These are phyloP conservation scores for Tinea pellionella DNA, from an alignment of 2,888 invertebrate species.

Conservation along the genomic window DNA sequence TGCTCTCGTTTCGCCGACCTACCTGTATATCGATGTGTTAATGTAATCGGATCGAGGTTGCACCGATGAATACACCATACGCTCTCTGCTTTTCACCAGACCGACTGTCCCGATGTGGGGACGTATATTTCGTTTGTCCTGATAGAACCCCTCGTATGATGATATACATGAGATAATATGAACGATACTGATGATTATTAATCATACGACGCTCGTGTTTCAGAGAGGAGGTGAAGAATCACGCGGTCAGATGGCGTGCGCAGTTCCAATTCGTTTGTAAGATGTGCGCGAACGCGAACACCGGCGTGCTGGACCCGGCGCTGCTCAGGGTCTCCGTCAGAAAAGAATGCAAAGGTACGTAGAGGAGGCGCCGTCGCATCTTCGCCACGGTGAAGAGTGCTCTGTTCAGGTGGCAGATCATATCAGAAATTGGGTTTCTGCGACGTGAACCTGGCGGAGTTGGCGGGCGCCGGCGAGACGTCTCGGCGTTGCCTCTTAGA, in stretches of 20 bases:
- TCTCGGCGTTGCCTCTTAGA: conserved; percentile 91
- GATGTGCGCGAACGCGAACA: conserved; percentile 96
- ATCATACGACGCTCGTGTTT: conserved; percentile 18
- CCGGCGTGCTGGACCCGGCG: conserved; percentile 94
- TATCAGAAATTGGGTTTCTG: conserved; percentile 97
- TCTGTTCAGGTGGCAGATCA: conserved; percentile 74
- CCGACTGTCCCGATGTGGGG: too few relatives aligned
- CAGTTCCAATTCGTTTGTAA: conserved; percentile 94
- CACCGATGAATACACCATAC: too few relatives aligned
- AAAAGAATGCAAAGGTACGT: conserved; percentile 81
- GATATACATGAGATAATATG: too few relatives aligned
- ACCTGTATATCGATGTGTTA: too few relatives aligned
- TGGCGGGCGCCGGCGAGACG: conserved; percentile 91
- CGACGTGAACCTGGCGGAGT: conserved; percentile 96
- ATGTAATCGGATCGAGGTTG: too few relatives aligned
- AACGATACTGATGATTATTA: too few relatives aligned
- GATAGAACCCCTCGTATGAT: too few relatives aligned
- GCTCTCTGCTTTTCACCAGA: too few relatives aligned
- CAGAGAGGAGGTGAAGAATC: conserved; percentile 94
- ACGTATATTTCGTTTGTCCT: too few relatives aligned
- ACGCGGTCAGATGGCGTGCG: conserved; percentile 93
- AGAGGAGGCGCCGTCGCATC: background rate
- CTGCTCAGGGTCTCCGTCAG: conserved; percentile 93
- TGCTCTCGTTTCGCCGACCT: too few relatives aligned
- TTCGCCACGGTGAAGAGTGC: background rate